A percentile compares a stretch with the other conserved stretches of the same genome.
Evolutionary conservation across 37 sponge, comb jelly and placozoan species (phyloP).

Genomic region (Petrosia ficiformis): DNA sequence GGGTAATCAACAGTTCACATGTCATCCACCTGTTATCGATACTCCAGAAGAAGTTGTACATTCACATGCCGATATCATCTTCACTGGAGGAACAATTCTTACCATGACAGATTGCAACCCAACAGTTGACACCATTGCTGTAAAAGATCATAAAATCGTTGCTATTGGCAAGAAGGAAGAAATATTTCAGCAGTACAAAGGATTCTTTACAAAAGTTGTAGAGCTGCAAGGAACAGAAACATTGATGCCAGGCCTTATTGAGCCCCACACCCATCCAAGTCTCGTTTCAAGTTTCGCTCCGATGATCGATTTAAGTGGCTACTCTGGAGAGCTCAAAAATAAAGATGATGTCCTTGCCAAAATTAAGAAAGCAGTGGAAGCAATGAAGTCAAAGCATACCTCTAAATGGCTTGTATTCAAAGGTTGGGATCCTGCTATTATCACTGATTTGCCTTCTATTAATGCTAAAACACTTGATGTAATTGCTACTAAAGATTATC

Average conservation of each 20-base stretch:
- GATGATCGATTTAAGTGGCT: neutral
- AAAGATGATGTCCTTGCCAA: neutral
- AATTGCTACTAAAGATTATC: constrained; percentile 8
- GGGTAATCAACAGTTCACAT: no score
- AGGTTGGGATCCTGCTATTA: constrained; percentile 45
- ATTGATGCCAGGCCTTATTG: constrained; percentile 65
- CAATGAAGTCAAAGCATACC: neutral
- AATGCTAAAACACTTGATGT: constrained; percentile 28
- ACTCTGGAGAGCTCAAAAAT: neutral
- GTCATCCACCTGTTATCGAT: no score
- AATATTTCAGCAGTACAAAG: neutral
- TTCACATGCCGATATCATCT: constrained; percentile 28
- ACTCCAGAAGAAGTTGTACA: no score
- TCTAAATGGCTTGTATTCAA: constrained; percentile 39
- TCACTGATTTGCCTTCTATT: constrained; percentile 29
- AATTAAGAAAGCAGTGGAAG: neutral
- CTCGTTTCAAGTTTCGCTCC: neutral
- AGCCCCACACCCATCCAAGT: constrained; percentile 41
- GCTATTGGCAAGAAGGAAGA: constrained; percentile 15
- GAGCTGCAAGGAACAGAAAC: constrained; percentile 25
- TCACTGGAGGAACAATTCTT: constrained; percentile 35
- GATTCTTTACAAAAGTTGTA: constrained; percentile 22
- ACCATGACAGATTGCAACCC: constrained; percentile 41
- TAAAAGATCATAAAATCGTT: constrained; percentile 13
- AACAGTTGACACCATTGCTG: constrained; percentile 34